Evolutionary conservation across 2,797 vertebrate species (phyloP), one percentile per base, ranked within the genome.

Genomic region (Pogonophryne albipinna): DNA sequence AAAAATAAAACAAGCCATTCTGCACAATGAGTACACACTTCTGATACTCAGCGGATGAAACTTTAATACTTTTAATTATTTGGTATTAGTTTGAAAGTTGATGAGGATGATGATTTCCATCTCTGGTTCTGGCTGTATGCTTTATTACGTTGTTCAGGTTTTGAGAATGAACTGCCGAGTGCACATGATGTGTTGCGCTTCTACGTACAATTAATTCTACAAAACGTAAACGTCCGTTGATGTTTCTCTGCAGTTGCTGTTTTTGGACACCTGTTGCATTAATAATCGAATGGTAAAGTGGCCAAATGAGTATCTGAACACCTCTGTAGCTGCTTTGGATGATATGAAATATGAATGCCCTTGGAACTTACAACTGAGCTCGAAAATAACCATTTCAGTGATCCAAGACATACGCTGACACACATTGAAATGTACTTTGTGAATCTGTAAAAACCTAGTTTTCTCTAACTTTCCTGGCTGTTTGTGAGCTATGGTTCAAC

Each of bases 311-410:
- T 51, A 52, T 79, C 76, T 60, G 13, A 63, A 68, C 42, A 55
- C 9, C 41, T 60, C 46, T 7, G 3, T 31, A 16, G 34, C 51
- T 53, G 27, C 17, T 56, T 42, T 15, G 23, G 38, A 57, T 12
- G 12, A 44, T 72, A 38, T 49, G 14, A 68, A 70, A 46, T 50
- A 50, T 16, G 60, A 71, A 45, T 45, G 15, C 12, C 7, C 6
- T 8, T 19, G 34, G 64, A 77, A 72, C 7, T 27, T 41, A 34
- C 52, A 57, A 19, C 23, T 57, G 41, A 50, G 72, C 50, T 53
- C 4, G 1, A 68, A 52, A 65, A 46, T 15, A 67, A 65, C 52
- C 50, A 47, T 60, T 64, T 64, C 66, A 85, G 52, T 41, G 68
- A 74, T 47, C 31, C 31, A 14, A 60, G 73, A 63, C 23, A 4